Evolutionary conservation across 2,113 vertebrate genomes (phyloP).

Genomic region (Charadrius vociferus): DNA sequence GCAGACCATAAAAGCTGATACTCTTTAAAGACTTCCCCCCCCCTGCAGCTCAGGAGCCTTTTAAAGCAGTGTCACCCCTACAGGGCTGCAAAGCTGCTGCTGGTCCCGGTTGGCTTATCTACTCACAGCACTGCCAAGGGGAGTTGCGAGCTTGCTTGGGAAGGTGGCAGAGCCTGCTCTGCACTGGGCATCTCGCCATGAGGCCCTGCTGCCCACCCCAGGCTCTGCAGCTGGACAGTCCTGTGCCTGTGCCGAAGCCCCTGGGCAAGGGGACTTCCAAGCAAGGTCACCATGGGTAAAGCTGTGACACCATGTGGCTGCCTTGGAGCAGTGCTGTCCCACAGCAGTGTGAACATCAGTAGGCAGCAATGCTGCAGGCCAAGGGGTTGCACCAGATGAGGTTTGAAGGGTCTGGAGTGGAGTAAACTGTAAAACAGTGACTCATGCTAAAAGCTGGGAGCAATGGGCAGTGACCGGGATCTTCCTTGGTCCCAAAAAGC

Average conservation of each 20-base stretch:
- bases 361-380: not conserved
- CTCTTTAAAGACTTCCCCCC: constrained; percentile 41
- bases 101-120: not conserved
- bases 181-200: not conserved
- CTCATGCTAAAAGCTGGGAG: not conserved
- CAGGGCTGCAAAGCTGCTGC: constrained; percentile 37
- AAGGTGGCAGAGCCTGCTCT: not conserved
- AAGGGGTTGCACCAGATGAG: not conserved
- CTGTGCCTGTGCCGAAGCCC: not conserved
- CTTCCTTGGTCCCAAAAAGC: not conserved
- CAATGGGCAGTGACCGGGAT: not conserved
- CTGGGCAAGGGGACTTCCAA: not conserved
- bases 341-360: not conserved
- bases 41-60: constrained; percentile 36
- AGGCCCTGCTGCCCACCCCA: not conserved
- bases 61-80: constrained; percentile 53
- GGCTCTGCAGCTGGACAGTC: not conserved
- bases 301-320: not conserved
- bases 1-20: constrained; percentile 62
- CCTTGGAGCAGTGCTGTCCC: not conserved
- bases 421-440: not conserved
- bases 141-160: not conserved
- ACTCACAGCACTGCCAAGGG: not conserved
- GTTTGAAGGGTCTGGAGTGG: not conserved
- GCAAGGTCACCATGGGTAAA: not conserved